phyloP scores from a whole-genome alignment of 2,113 vertebrate species.

The Suncus etruscus region DNA sequence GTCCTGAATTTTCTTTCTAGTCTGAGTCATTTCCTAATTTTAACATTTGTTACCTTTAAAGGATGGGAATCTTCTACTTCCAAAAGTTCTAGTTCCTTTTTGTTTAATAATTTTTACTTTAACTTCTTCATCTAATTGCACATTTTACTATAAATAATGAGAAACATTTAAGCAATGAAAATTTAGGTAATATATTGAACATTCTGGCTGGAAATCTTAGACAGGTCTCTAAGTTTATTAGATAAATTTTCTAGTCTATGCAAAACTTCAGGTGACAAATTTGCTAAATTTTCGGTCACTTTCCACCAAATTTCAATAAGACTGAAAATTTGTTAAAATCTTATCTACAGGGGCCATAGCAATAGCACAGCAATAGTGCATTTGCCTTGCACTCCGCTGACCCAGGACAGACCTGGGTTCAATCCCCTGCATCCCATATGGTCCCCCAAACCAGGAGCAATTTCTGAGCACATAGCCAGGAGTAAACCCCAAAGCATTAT shows the following conservation, averaged over 20 bases:
- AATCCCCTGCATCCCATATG: no score
- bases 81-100: constrained; percentile 11
- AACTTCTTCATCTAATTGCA: background rate
- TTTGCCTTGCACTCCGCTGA: no score
- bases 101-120: background rate
- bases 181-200: background rate
- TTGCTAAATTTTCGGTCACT: constrained; percentile 3
- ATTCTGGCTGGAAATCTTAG: constrained; percentile 26
- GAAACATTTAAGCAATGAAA: background rate
- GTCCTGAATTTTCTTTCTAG: constrained; percentile 7
- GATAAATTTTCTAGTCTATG: constrained; percentile 18
- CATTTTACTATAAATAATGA: background rate
- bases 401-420: no score
- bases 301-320: background rate
- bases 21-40: constrained; percentile 37
- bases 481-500: no score
- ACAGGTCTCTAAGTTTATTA: background rate
- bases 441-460: no score
- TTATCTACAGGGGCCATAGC: background rate
- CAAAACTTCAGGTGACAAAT: background rate
- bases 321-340: constrained; percentile 14
- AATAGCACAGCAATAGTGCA: no score
- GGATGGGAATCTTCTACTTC: background rate
- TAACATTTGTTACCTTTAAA: constrained; percentile 11
- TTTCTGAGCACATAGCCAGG: no score